Evolutionary conservation across 1,140 invertebrate genomes (phyloP).

Genomic region (Anoplolepis gracilipes): DNA sequence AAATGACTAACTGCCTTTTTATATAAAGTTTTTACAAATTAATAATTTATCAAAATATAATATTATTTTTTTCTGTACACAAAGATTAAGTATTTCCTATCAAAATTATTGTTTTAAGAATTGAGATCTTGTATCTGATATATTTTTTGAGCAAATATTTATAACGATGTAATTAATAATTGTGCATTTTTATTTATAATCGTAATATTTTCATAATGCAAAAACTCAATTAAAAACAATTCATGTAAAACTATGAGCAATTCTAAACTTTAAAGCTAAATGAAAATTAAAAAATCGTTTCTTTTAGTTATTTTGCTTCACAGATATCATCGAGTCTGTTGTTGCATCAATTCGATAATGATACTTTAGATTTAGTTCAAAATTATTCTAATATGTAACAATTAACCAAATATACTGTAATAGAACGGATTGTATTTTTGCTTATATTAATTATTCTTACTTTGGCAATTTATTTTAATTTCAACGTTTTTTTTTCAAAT

Average conservation of each 20-base stretch:
- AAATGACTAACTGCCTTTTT: background rate
- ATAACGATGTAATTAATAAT: background rate
- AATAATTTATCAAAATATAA: background rate
- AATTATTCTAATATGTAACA: background rate
- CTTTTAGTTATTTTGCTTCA: slow-evolving; percentile 38
- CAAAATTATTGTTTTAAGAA: background rate
- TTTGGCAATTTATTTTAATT: slow-evolving; percentile 31
- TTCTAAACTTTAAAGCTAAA: background rate
- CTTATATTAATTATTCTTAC: slow-evolving; percentile 4
- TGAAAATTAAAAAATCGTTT: slow-evolving; percentile 45
- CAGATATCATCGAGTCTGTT: slow-evolving; percentile 23
- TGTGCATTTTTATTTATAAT: background rate
- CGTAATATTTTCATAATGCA: background rate
- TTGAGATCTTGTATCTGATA: background rate
- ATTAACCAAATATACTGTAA: background rate
- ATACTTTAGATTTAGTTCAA: too few relatives aligned
- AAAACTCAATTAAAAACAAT: background rate
- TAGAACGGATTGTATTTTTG: background rate
- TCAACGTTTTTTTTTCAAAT: background rate
- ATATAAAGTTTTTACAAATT: background rate
- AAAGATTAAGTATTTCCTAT: background rate
- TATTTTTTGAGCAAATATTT: background rate
- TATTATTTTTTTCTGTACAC: background rate
- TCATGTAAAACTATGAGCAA: too few relatives aligned
- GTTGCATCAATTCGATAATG: slow-evolving; percentile 50